These are phyloP conservation scores for Squalus acanthias DNA, from an alignment of 2,797 vertebrate genomes.

Conservation along the genomic window DNA sequence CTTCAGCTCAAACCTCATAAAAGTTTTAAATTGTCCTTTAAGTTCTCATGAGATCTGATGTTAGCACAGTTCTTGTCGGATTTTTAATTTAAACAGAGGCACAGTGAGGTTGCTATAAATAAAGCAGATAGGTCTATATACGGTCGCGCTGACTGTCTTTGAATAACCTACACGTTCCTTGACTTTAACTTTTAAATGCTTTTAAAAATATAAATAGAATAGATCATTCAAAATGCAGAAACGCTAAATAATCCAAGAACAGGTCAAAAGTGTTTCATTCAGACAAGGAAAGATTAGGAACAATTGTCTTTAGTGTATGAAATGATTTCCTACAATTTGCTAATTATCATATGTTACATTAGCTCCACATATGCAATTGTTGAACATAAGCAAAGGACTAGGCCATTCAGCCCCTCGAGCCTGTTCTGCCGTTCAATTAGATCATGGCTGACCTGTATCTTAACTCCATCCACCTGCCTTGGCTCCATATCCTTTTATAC, in stretches of 20 bases:
- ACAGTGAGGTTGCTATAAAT: background rate
- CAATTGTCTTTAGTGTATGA: background rate
- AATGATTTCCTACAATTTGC: background rate
- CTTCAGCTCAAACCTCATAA: conserved; percentile 27
- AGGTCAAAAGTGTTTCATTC: background rate
- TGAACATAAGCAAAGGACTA: background rate
- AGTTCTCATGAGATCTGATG: background rate
- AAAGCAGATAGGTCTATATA: background rate
- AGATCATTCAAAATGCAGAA: background rate
- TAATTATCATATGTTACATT: background rate
- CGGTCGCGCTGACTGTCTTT: background rate
- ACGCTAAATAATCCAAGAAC: background rate
- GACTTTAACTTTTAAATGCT: background rate
- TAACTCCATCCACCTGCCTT: background rate
- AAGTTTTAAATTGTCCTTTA: conserved; percentile 16
- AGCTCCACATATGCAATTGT: background rate
- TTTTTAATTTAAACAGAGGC: conserved; percentile 18
- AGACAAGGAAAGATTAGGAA: background rate
- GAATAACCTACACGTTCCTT: background rate
- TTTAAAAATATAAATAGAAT: background rate
- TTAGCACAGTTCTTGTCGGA: background rate
- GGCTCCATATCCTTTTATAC: background rate
- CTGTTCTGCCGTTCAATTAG: background rate
- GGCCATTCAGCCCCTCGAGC: background rate
- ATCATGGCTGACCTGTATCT: background rate